These are phyloP conservation scores for Triops cancriformis DNA, from an alignment of 1,140 invertebrate genomes.

Conservation along the genomic window DNA sequence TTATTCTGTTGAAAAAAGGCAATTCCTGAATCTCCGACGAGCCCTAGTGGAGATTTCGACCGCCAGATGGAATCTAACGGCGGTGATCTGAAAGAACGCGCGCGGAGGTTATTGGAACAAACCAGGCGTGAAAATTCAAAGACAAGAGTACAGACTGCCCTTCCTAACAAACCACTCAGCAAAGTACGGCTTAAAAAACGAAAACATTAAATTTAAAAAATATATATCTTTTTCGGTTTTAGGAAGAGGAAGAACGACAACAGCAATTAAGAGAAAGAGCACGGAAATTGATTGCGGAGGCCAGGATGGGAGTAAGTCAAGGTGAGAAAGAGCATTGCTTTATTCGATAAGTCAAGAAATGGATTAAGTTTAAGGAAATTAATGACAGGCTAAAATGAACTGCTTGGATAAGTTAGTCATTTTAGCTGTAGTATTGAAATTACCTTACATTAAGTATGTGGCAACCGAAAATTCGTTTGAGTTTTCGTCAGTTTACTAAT, in stretches of 20 bases:
- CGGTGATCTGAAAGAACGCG: slow-evolving; percentile 67
- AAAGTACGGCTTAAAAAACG: too few species aligned
- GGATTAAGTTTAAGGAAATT: too few species aligned
- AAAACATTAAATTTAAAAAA: too few species aligned
- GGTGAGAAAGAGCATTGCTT: not conserved
- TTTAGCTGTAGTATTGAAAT: too few species aligned
- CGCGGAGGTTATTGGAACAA: slow-evolving; percentile 78
- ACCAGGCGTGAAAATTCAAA: slow-evolving; percentile 55
- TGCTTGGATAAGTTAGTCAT: too few species aligned
- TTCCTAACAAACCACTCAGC: slow-evolving; percentile 14
- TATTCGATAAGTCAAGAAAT: not conserved
- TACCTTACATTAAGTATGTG: too few species aligned
- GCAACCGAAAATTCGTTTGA: too few species aligned
- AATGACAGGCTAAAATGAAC: too few species aligned
- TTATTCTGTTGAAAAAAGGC: not conserved
- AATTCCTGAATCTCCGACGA: not conserved
- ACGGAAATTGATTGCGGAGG: slow-evolving; percentile 77
- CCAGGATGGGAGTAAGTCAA: slow-evolving; percentile 51
- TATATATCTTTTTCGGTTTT: slow-evolving; percentile 21
- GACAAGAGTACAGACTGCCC: not conserved
- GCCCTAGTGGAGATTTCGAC: not conserved
- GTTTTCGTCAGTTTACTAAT: too few species aligned
- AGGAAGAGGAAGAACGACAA: slow-evolving; percentile 73
- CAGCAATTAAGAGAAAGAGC: slow-evolving; percentile 75
- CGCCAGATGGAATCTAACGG: slow-evolving; percentile 26